A percentile compares a stretch with the other conserved stretches of the same genome.
phyloP scores from a whole-genome alignment of 2,888 invertebrate genomes.

The Cabera pusaria region DNA sequence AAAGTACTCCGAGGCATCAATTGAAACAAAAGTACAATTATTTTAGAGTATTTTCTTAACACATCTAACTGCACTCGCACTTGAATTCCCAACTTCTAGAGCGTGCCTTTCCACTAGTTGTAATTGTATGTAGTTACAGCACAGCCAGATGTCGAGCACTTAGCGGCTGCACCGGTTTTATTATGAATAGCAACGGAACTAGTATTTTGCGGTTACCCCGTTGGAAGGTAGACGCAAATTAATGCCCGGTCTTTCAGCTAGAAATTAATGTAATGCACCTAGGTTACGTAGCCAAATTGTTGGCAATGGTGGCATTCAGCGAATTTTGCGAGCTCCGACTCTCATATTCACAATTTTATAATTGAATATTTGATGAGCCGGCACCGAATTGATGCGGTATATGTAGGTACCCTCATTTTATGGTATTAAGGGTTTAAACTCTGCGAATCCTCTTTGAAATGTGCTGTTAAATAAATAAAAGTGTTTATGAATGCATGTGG shows the following conservation, averaged over 20 bases:
- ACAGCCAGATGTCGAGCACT: slow-evolving; percentile 74
- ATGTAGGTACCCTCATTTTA: slow-evolving; percentile 8
- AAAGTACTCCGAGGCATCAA: no score
- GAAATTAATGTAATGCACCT: slow-evolving; percentile 82
- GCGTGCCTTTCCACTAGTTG: no score
- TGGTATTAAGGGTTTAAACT: slow-evolving; percentile 15
- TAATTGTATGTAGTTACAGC: slow-evolving; percentile 69
- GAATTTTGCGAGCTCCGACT: slow-evolving; percentile 55
- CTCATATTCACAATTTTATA: slow-evolving; percentile 52
- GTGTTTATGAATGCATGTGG: no score
- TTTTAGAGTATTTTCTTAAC: no score
- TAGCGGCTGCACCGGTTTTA: slow-evolving; percentile 78
- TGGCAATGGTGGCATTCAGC: slow-evolving; percentile 71
- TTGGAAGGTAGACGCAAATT: slow-evolving; percentile 75
- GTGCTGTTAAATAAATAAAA: slow-evolving; percentile 15
- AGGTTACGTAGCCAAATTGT: slow-evolving; percentile 76
- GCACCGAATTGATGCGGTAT: slow-evolving; percentile 7
- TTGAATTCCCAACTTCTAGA: no score
- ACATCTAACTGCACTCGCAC: no score
- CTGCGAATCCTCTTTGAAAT: slow-evolving; percentile 10
- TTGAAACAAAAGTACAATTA: no score
- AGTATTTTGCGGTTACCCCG: slow-evolving; percentile 79
- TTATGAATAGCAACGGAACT: slow-evolving; percentile 81
- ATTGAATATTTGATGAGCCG: slow-evolving; percentile 65
- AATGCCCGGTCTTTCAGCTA: slow-evolving; percentile 78